A percentile compares a stretch with the other conserved stretches of the same genome.
phyloP scores from a whole-genome alignment of 2,113 vertebrate species.

The Myiozetetes cayanensis region DNA sequence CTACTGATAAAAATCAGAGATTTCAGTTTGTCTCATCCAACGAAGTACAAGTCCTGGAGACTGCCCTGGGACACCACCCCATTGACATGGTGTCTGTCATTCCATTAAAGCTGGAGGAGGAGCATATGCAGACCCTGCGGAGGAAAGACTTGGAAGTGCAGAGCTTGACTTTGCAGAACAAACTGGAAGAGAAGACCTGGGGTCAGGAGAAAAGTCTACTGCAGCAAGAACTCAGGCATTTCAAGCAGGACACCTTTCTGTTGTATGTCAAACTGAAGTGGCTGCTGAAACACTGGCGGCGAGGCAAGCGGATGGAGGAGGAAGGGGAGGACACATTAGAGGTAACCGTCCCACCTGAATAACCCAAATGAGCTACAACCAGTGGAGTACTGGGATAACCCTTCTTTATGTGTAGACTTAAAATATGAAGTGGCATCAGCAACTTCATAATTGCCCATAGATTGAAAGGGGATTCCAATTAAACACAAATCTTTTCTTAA shows the following conservation, averaged over 20 bases:
- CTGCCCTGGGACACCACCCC: not conserved
- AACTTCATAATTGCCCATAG: not conserved
- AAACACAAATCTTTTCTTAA: not conserved
- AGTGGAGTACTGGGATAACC: not conserved
- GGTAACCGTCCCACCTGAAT: slow-evolving; percentile 72
- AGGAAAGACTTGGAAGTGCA: slow-evolving; percentile 88
- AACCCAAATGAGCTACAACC: not conserved
- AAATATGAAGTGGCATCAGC: not conserved
- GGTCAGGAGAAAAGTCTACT: slow-evolving; percentile 84
- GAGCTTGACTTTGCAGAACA: slow-evolving; percentile 84
- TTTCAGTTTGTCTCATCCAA: not conserved
- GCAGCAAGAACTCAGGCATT: slow-evolving; percentile 87
- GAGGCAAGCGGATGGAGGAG: slow-evolving; percentile 76
- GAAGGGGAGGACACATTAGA: slow-evolving; percentile 72
- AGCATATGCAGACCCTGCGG: slow-evolving; percentile 75
- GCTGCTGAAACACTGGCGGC: slow-evolving; percentile 91
- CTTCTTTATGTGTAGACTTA: not conserved
- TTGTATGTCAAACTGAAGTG: slow-evolving; percentile 93
- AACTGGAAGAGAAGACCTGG: slow-evolving; percentile 84
- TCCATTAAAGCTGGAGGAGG: slow-evolving; percentile 81
- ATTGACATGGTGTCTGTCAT: slow-evolving; percentile 15
- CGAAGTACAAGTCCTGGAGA: not conserved
- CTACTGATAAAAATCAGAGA: not conserved
- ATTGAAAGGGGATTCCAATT: not conserved
- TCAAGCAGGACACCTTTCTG: slow-evolving; percentile 89